Evolutionary conservation across 2,888 invertebrate genomes (phyloP).

Genomic region (Brenthis daphne): DNA sequence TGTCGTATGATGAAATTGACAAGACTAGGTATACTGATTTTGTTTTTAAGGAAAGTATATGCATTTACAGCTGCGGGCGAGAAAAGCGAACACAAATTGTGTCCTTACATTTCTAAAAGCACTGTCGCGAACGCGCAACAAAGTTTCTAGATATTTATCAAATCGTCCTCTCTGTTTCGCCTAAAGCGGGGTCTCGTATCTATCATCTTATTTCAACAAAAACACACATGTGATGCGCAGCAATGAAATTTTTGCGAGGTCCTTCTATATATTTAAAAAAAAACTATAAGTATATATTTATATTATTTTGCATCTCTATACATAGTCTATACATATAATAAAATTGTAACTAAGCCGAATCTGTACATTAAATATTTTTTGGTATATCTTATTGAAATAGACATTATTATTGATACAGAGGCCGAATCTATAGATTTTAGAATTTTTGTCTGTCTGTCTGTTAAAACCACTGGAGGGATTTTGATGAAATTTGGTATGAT

Average conservation of each 20-base stretch:
- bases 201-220: conserved; percentile 35
- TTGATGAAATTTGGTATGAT: too few relatives aligned
- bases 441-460: too few relatives aligned
- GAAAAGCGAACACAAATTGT: conserved; percentile 62
- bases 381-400: too few relatives aligned
- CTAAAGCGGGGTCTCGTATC: conserved; percentile 41
- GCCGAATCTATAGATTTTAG: too few relatives aligned
- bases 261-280: neutral
- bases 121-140: conserved; percentile 56
- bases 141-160: conserved; percentile 72
- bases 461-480: too few relatives aligned
- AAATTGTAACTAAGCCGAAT: too few relatives aligned
- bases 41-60: conserved; percentile 46
- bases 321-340: too few relatives aligned
- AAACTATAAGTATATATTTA: neutral
- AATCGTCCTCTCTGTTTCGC: conserved; percentile 59
- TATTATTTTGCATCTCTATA: neutral
- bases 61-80: conserved; percentile 55
- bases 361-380: too few relatives aligned
- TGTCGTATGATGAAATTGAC: conserved; percentile 1
- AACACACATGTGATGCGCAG: conserved; percentile 15
- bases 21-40: conserved; percentile 39
- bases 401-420: too few relatives aligned
- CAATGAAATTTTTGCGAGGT: neutral
- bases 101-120: conserved; percentile 63